Evolutionary conservation across 1,140 invertebrate species (phyloP).

Genomic region (Bombus turneri): DNA sequence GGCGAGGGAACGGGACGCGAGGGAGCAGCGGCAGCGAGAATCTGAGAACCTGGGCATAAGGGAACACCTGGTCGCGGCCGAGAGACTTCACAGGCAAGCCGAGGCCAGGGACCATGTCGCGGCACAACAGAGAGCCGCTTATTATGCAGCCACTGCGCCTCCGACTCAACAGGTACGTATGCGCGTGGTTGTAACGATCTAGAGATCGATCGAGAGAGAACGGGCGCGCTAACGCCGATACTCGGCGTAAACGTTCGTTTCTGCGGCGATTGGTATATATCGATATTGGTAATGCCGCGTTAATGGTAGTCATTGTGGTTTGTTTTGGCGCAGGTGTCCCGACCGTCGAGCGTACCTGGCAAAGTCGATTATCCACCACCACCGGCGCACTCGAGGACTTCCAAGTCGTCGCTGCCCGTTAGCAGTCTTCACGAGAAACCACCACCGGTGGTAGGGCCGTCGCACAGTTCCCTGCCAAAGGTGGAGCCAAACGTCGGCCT

Average conservation of each 20-base stretch:
- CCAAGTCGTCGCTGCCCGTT: conserved; percentile 79
- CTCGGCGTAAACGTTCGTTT: neutral
- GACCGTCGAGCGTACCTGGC: conserved; percentile 81
- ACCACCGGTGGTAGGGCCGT: conserved; percentile 71
- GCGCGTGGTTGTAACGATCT: neutral
- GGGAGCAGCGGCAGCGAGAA: conserved; percentile 76
- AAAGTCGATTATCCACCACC: conserved; percentile 85
- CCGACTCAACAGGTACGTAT: conserved; percentile 76
- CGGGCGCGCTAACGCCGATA: neutral
- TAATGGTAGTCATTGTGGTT: neutral
- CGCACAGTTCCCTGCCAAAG: conserved; percentile 85
- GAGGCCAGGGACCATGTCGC: conserved; percentile 75
- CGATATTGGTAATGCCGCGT: neutral
- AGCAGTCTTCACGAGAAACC: conserved; percentile 83
- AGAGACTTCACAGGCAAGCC: conserved; percentile 74
- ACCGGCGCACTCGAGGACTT: conserved; percentile 83
- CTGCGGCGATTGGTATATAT: neutral
- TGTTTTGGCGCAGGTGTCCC: conserved; percentile 70
- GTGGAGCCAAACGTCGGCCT: conserved; percentile 89
- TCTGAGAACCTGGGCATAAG: conserved; percentile 71
- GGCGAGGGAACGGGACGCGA: conserved; percentile 75
- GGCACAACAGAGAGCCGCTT: conserved; percentile 74
- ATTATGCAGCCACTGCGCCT: conserved; percentile 75
- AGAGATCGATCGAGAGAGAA: neutral
- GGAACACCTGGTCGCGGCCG: conserved; percentile 72